Evolutionary conservation across 2,113 vertebrate genomes (phyloP).

Genomic region (Tauraco erythrolophus): DNA sequence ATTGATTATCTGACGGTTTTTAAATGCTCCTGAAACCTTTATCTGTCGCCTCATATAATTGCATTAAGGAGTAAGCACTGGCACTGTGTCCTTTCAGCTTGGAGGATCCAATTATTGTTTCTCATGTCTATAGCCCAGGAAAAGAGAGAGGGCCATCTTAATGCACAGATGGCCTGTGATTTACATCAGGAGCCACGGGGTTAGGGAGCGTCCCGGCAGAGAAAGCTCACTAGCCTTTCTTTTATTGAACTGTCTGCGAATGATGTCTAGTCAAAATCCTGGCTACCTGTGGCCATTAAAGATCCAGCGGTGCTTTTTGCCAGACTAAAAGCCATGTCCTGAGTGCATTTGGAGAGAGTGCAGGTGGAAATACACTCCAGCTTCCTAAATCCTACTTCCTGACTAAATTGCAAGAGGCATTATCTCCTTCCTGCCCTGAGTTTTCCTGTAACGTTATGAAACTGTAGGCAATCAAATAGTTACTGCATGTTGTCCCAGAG

Average conservation of each 20-base stretch:
- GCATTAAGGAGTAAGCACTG: not conserved
- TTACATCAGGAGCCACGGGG: slow-evolving; percentile 17
- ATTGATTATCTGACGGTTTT: slow-evolving; percentile 23
- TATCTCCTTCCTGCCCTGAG: not conserved
- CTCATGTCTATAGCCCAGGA: not conserved
- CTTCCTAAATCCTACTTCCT: not conserved
- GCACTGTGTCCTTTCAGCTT: not conserved
- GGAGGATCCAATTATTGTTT: slow-evolving; percentile 14
- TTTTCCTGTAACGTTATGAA: not conserved
- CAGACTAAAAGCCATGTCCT: not conserved
- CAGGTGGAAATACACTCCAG: not conserved
- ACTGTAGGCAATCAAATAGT: not conserved
- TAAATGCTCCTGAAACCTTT: slow-evolving; percentile 2
- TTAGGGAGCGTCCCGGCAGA: slow-evolving; percentile 24
- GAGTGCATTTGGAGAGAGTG: not conserved
- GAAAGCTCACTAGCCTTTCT: not conserved
- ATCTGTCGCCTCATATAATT: not conserved
- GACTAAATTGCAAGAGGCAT: not conserved
- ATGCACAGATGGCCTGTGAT: slow-evolving; percentile 18
- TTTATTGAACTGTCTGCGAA: slow-evolving; percentile 11
- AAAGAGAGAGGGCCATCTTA: not conserved
- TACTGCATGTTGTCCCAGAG: not conserved
- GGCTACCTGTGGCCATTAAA: not conserved
- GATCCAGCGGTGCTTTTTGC: not conserved
- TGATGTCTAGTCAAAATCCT: not conserved